Conservation (phyloP, 2,113 vertebrate genomes). For the Sceloporus undulatus region DNA sequence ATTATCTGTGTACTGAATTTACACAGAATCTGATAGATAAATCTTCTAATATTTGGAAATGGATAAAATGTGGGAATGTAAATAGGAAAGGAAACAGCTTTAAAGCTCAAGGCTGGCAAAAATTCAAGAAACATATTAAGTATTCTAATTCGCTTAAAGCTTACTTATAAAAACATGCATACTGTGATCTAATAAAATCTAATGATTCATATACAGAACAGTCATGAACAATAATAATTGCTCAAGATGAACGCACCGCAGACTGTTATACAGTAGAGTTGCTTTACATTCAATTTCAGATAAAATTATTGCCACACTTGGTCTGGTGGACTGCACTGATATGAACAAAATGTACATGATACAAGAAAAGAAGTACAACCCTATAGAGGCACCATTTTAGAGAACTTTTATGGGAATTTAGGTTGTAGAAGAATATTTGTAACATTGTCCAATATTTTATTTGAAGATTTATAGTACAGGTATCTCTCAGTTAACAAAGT, state of each 20-base stretch:
- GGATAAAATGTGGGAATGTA: constrained; percentile 80
- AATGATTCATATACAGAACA: constrained; percentile 69
- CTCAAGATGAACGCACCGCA: constrained; percentile 53
- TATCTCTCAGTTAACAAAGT: no score
- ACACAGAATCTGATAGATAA: constrained; percentile 83
- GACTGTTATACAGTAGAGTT: constrained; percentile 39
- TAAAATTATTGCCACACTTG: constrained; percentile 67
- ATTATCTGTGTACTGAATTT: constrained; percentile 83
- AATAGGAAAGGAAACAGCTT: constrained; percentile 74
- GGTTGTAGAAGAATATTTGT: neutral
- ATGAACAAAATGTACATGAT: constrained; percentile 44
- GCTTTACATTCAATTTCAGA: constrained; percentile 61
- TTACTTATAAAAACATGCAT: constrained; percentile 70
- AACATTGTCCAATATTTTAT: neutral
- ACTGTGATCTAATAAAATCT: constrained; percentile 65
- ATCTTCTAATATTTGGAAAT: constrained; percentile 84
- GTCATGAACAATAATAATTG: constrained; percentile 67
- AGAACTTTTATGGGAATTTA: constrained; percentile 60
- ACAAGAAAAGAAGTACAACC: constrained; percentile 21
- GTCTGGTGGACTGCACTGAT: constrained; percentile 41
- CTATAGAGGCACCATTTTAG: constrained; percentile 58
- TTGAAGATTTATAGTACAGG: no score
- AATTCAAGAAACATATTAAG: constrained; percentile 81
- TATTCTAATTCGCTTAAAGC: constrained; percentile 78
- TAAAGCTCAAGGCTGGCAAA: constrained; percentile 73